Conservation (phyloP, 1,140 invertebrate species). For the Pseudomyrmex concolor region DNA sequence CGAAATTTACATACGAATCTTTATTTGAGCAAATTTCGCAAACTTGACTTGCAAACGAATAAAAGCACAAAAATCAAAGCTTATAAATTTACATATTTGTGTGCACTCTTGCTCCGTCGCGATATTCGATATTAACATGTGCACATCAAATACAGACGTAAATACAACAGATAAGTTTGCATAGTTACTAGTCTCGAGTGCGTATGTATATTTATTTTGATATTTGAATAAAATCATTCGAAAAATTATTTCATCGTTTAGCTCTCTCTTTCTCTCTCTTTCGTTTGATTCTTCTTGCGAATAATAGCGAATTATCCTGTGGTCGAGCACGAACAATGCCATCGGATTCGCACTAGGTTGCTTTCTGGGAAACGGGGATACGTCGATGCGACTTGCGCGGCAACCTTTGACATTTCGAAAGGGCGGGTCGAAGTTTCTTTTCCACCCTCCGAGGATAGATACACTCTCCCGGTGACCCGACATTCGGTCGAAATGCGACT, state of each 20-base stretch:
- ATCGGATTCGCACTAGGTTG: slow-evolving; percentile 22
- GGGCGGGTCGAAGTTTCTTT: slow-evolving; percentile 73
- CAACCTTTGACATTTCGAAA: slow-evolving; percentile 78
- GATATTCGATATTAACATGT: no score
- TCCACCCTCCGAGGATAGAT: slow-evolving; percentile 61
- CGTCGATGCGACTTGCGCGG: slow-evolving; percentile 72
- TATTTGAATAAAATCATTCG: no score
- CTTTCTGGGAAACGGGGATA: slow-evolving; percentile 67
- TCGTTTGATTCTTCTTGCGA: neutral
- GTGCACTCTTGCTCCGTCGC: no score
- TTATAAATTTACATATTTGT: no score
- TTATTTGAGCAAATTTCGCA: no score
- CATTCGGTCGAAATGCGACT: slow-evolving; percentile 47
- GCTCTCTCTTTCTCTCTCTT: neutral
- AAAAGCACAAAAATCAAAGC: no score
- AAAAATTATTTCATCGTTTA: no score
- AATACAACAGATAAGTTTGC: neutral
- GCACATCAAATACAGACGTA: no score
- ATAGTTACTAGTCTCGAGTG: neutral
- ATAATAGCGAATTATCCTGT: slow-evolving; percentile 50
- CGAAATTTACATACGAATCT: no score
- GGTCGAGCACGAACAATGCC: slow-evolving; percentile 54
- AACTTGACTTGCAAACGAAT: no score
- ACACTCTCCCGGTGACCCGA: slow-evolving; percentile 34
- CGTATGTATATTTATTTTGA: neutral